Conservation (phyloP, 2,888 invertebrate genomes). For the Caenorhabditis uteleia region DNA sequence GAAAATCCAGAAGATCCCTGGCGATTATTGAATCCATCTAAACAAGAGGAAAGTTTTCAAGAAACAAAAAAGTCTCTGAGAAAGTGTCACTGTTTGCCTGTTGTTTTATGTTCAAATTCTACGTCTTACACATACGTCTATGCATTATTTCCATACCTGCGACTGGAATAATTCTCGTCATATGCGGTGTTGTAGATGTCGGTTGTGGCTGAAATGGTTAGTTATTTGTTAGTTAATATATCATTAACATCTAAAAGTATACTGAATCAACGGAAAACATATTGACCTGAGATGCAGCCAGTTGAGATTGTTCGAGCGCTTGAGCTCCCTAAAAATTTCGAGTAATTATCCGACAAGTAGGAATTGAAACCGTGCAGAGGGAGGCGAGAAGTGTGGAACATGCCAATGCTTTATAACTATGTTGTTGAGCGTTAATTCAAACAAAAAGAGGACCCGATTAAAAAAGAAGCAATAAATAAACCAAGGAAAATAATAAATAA, state of each 20-base stretch:
- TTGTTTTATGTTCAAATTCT: too few relatives aligned
- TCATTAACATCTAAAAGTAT: too few relatives aligned
- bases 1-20: too few relatives aligned
- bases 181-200: constrained; percentile 27
- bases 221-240: too few relatives aligned
- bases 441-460: not conserved
- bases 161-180: constrained; percentile 54
- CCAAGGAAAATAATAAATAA: not conserved
- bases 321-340: constrained; percentile 34
- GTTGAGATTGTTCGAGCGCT: constrained; percentile 16
- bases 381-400: too few relatives aligned
- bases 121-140: constrained; percentile 47
- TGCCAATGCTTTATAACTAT: too few relatives aligned
- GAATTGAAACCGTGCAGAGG: too few relatives aligned
- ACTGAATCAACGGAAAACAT: constrained; percentile 8
- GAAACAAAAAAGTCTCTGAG: too few relatives aligned
- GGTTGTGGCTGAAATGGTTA: constrained; percentile 38
- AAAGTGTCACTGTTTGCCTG: too few relatives aligned
- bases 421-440: not conserved
- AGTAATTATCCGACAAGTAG: too few relatives aligned
- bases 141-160: constrained; percentile 56
- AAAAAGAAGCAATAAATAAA: constrained; percentile 3
- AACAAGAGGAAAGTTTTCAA: too few relatives aligned
- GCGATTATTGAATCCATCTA: too few relatives aligned
- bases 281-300: constrained; percentile 21